phyloP scores from a whole-genome alignment of 2,113 vertebrate genomes.

The Microcebus lehilahytsara region DNA sequence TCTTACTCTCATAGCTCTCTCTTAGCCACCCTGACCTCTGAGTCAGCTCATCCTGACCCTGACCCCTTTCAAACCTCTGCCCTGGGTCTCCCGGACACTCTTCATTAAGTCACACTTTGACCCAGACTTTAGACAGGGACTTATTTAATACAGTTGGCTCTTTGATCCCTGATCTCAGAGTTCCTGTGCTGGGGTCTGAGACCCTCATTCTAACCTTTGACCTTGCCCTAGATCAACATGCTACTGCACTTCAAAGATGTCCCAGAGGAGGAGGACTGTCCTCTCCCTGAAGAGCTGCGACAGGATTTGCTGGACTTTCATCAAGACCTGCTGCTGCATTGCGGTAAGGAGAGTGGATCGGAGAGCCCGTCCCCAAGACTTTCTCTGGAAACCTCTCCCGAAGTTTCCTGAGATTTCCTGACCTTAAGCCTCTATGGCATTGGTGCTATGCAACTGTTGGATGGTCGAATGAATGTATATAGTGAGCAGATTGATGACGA shows the following conservation, averaged over 20 bases:
- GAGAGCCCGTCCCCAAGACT: neutral
- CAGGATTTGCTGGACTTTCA: constrained; percentile 90
- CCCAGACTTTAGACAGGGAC: neutral
- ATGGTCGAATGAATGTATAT: neutral
- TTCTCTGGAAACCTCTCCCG: neutral
- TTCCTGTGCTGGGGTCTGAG: neutral
- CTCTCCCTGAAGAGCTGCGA: constrained; percentile 89
- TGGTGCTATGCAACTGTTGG: neutral
- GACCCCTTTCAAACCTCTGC: neutral
- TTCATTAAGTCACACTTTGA: neutral
- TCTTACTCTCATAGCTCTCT: neutral
- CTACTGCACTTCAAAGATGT: constrained; percentile 91
- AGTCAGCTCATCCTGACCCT: neutral
- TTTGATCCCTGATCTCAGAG: neutral
- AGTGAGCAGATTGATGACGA: neutral
- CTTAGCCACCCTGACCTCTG: neutral
- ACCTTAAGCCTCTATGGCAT: neutral
- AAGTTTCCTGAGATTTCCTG: constrained; percentile 21
- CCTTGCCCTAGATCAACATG: constrained; percentile 89
- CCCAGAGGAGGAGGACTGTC: constrained; percentile 88
- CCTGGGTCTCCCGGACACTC: neutral
- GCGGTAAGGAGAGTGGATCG: constrained; percentile 85
- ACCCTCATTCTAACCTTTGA: neutral
- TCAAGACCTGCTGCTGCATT: constrained; percentile 90
- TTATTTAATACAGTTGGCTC: neutral